A percentile compares a stretch with the other conserved stretches of the same genome.
These are phyloP conservation scores for Heliconius melpomene DNA, from an alignment of 1,140 invertebrate genomes.

Conservation along the genomic window DNA sequence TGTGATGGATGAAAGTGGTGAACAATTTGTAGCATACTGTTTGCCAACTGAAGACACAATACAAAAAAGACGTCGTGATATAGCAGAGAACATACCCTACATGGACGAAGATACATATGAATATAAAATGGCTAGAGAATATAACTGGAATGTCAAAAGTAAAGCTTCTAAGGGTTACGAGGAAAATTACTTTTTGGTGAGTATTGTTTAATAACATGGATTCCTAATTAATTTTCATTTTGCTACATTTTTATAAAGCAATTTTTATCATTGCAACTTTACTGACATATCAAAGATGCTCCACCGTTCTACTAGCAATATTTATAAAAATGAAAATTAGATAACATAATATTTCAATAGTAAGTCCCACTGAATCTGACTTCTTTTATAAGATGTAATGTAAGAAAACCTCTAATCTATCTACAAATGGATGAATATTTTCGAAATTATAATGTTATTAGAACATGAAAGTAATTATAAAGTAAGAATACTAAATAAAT, in stretches of 20 bases:
- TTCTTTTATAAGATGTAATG: too few species aligned
- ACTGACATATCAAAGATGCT: too few species aligned
- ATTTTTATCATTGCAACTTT: too few species aligned
- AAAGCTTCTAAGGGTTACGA: conserved; percentile 98
- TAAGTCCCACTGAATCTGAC: too few species aligned
- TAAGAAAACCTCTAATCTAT: too few species aligned
- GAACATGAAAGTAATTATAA: too few species aligned
- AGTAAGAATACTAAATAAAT: too few species aligned
- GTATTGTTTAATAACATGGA: conserved; percentile 17
- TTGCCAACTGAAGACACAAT: conserved; percentile 96
- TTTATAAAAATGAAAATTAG: background rate
- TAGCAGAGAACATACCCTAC: conserved; percentile 89
- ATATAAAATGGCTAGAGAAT: conserved; percentile 97
- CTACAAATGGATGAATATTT: too few species aligned
- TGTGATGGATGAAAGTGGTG: conserved; percentile 98
- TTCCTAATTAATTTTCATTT: background rate
- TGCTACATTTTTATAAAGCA: too few species aligned
- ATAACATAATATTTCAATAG: too few species aligned
- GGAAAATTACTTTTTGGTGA: conserved; percentile 97
- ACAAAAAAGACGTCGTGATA: conserved; percentile 91
- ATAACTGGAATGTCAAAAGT: conserved; percentile 99
- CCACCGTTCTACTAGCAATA: too few species aligned
- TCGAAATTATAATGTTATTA: too few species aligned
- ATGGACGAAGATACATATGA: conserved; percentile 96
- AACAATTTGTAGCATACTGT: conserved; percentile 99